Evolutionary conservation across 92 coral and sea anemone species (phyloP), one percentile per base, ranked within the genome.

Genomic region (Meandrina meandrites): DNA sequence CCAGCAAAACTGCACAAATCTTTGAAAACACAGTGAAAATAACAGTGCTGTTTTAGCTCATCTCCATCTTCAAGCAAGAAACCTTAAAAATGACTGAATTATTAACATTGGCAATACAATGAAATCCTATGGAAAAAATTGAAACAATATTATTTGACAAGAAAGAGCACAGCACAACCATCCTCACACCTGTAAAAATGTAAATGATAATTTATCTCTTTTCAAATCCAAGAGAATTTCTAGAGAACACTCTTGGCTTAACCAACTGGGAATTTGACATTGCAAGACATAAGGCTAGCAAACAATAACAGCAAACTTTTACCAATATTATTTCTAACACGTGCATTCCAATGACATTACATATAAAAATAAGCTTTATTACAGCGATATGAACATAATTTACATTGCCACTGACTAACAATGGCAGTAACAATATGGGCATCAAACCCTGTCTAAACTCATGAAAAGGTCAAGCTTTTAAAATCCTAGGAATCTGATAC

Each of bases 401-500:
- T n/a, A n/a, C n/a, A n/a, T n/a, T n/a, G n/a, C n/a, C n/a, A n/a
- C n/a, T n/a, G n/a, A n/a, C n/a, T n/a, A 40, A 40, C 45, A 40
- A 40, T 40, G 45, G 45, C 8, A 19, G 24, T 56, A 8, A 57
- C 64, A 57, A 19, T 19, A 27, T 34, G 4, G 78, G 5, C 28
- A 73, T 35, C 48, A 73, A 9, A 22, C 56, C 88, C 58, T 85
- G 82, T 85, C 76, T 85, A 48, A 76, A 64, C 88, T 76, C 4
- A 21, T 14, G 11, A 15, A 79, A 86, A 86, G 89, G 89, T 80
- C 86, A 86, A 80, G 85, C 84, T 86, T 60, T 78, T 56, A 30
- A 51, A 79, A 51, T 69, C 81, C 89, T 42, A 53, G 85, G 85
- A 86, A 50, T 47, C 86, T 70, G 86, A 86, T 86, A 86, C 89